phyloP scores from a whole-genome alignment of 2,888 invertebrate genomes.

The Cartodere bifasciata region DNA sequence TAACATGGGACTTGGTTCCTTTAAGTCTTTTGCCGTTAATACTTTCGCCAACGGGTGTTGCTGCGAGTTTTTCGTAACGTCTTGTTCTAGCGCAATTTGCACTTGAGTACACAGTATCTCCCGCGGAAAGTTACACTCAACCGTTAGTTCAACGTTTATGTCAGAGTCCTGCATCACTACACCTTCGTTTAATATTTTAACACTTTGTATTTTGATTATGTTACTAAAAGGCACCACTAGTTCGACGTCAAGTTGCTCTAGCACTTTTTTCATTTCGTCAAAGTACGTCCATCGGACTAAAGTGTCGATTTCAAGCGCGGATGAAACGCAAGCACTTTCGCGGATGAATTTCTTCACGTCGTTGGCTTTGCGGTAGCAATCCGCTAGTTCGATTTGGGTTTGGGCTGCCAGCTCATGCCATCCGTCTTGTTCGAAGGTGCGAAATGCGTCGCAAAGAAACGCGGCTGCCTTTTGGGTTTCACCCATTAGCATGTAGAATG shows the following conservation, averaged over 20 bases:
- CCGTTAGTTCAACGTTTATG: constrained; percentile 40
- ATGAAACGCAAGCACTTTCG: constrained; percentile 57
- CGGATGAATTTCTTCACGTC: constrained; percentile 54
- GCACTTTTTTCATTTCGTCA: constrained; percentile 62
- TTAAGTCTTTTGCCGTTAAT: constrained; percentile 42
- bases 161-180: constrained; percentile 46
- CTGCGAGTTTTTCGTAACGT: constrained; percentile 23
- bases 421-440: constrained; percentile 76
- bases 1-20: constrained; percentile 45
- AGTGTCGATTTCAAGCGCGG: constrained; percentile 61
- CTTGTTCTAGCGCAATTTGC: constrained; percentile 41
- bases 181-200: constrained; percentile 25
- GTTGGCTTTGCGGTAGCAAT: constrained; percentile 69
- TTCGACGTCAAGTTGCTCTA: constrained; percentile 26
- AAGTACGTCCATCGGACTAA: constrained; percentile 50
- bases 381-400: constrained; percentile 70
- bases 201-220: constrained; percentile 36
- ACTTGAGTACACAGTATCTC: constrained; percentile 51
- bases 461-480: constrained; percentile 82
- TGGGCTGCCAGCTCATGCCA: constrained; percentile 77
- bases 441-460: constrained; percentile 74
- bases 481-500: constrained; percentile 76
- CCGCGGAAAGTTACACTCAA: constrained; percentile 50
- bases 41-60: constrained; percentile 36
- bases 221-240: constrained; percentile 34